phyloP scores from a whole-genome alignment of 2,888 invertebrate species.

The Lycaena phlaeas region DNA sequence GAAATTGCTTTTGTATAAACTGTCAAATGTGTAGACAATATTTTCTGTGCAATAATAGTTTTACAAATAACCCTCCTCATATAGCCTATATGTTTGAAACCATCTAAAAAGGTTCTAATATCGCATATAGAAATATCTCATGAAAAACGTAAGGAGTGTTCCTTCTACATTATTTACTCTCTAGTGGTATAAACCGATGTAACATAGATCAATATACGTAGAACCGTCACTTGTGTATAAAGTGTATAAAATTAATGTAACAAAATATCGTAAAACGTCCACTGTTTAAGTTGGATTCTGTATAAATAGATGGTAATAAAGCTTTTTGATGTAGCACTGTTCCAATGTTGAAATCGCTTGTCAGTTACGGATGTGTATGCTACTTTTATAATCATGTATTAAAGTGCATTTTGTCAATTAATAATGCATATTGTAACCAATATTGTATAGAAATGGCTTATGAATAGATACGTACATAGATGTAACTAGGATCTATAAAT shows the following conservation, averaged over 20 bases:
- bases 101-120: too few species aligned
- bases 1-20: constrained; percentile 9
- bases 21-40: constrained; percentile 67
- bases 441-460: constrained; percentile 28
- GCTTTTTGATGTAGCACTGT: constrained; percentile 10
- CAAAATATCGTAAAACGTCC: constrained; percentile 55
- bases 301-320: constrained; percentile 23
- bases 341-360: not conserved
- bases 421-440: constrained; percentile 11
- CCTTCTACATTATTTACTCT: not conserved
- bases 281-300: constrained; percentile 37
- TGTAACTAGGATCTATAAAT: constrained; percentile 10
- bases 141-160: not conserved
- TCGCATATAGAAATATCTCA: too few species aligned
- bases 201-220: constrained; percentile 16
- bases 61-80: too few species aligned
- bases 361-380: not conserved
- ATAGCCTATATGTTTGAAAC: too few species aligned
- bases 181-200: constrained; percentile 11
- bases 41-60: constrained; percentile 14
- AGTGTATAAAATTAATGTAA: constrained; percentile 26
- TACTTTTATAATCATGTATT: not conserved
- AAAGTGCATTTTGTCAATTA: constrained; percentile 15
- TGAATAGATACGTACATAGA: constrained; percentile 25
- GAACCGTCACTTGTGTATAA: constrained; percentile 20